Percentiles rank a stretch among this genome's conserved stretches.
These are phyloP conservation scores for Esox lucius DNA, from an alignment of 2,797 vertebrate species.

Conservation along the genomic window DNA sequence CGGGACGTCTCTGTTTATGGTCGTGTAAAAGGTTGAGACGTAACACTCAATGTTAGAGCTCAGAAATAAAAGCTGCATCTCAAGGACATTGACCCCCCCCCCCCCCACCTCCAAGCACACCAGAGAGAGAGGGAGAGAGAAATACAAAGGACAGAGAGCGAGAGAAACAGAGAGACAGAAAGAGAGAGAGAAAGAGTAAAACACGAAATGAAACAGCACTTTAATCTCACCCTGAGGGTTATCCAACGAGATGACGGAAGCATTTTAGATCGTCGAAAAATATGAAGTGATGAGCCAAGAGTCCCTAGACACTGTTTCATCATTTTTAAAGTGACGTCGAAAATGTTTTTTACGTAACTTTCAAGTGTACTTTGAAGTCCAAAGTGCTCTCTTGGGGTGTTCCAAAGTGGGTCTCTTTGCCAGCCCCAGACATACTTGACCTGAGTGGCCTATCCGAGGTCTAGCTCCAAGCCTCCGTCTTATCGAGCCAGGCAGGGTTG, in stretches of 20 bases:
- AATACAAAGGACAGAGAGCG: neutral
- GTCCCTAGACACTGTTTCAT: constrained; percentile 32
- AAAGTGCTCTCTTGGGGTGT: constrained; percentile 34
- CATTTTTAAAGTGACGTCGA: neutral
- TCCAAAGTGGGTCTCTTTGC: constrained; percentile 14
- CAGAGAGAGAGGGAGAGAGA: neutral
- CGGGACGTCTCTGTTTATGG: neutral
- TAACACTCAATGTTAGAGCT: neutral
- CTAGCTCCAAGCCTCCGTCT: constrained; percentile 28
- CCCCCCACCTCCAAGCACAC: neutral
- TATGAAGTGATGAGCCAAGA: neutral
- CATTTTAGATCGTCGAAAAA: constrained; percentile 17
- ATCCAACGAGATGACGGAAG: constrained; percentile 31
- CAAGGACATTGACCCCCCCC: neutral
- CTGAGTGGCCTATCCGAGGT: constrained; percentile 24
- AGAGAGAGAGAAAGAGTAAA: constrained; percentile 7
- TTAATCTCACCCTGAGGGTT: constrained; percentile 29
- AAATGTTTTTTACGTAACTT: constrained; percentile 5
- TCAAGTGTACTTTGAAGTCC: constrained; percentile 36
- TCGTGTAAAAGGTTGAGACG: neutral
- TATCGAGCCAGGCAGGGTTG: neutral
- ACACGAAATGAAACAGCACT: constrained; percentile 26
- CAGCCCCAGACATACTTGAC: constrained; percentile 33
- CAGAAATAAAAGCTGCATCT: neutral
- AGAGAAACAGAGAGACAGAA: neutral